These are phyloP conservation scores for Anastrepha ludens DNA, from an alignment of 1,140 invertebrate genomes.

Conservation along the genomic window DNA sequence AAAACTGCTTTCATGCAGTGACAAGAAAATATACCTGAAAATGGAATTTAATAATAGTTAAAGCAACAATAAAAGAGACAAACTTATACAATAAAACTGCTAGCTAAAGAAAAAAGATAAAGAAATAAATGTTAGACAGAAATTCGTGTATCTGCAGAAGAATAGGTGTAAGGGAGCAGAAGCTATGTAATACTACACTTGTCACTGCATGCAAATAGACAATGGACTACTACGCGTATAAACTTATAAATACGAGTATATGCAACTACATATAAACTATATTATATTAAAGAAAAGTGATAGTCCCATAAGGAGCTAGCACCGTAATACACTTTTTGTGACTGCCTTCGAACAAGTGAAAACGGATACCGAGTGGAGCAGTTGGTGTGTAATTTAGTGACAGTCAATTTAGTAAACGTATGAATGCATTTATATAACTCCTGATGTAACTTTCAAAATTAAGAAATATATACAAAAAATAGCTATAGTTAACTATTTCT, in stretches of 20 bases:
- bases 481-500: too few species aligned
- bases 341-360: too few species aligned
- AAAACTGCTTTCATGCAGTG: background rate
- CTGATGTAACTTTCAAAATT: too few species aligned
- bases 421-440: too few species aligned
- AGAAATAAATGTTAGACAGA: background rate
- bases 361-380: too few species aligned
- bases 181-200: background rate
- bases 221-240: background rate
- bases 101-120: background rate
- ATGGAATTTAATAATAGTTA: background rate
- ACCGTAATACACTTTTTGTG: too few species aligned
- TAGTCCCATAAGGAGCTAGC: too few species aligned
- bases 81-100: background rate
- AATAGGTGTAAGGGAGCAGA: background rate
- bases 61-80: background rate
- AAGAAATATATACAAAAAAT: too few species aligned
- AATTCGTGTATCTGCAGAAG: background rate
- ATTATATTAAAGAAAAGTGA: too few species aligned
- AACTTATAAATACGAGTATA: background rate
- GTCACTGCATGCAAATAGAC: background rate
- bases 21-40: constrained; percentile 17
- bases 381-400: too few species aligned
- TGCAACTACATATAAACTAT: background rate
- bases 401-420: too few species aligned